Evolutionary conservation across 2,113 vertebrate genomes (phyloP), one percentile per base, ranked within the genome.

Genomic region (Psilopogon haemacephalus): DNA sequence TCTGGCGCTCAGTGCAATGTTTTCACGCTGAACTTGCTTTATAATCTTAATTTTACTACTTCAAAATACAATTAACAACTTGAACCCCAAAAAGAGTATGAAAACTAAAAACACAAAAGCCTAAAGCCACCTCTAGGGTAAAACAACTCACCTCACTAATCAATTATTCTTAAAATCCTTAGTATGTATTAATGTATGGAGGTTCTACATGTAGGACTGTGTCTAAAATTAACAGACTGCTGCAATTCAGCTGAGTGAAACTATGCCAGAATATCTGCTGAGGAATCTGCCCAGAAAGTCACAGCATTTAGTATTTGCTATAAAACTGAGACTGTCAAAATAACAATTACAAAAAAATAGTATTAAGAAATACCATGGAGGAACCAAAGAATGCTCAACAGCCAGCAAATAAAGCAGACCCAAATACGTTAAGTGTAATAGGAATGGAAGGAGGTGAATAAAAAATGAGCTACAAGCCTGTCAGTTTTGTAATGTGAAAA

Each of bases 171-270:
- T 12, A 67, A 81, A 92, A 71, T 78, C 65, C 48, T 69, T 69
- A 44, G 59, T 44, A 55, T 79, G 33, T 38, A 62, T 80, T 86
- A 44, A 59, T 30, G 5, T 26, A 40, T 23, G 50, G 74, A 84
- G 40, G 38, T 63, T 54, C 84, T 84, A 44, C 70, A 42, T 79
- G 81, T 96, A 86, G 71, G 55, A 72, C 81, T 74, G 87, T 93
- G 81, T 69, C 84, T 86, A 62, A 55, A 84, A 60, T 82, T 33
- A 82, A 65, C 12, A 86, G n/a, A 73, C 35, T 81, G 54, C 72
- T 81, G 54, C 69, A 83, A 48, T 75, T 89, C 72, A 33, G 30
- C 59, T 52, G 76, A 86, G 70, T 94, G 80, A 84, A 92, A 91
- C 59, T 40, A 13, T 62, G 82, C 93, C 91, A 89, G 86, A 65